A percentile compares a stretch with the other conserved stretches of the same genome.
phyloP scores from a whole-genome alignment of 2,888 invertebrate species.

The Eristalinus sepulchralis region DNA sequence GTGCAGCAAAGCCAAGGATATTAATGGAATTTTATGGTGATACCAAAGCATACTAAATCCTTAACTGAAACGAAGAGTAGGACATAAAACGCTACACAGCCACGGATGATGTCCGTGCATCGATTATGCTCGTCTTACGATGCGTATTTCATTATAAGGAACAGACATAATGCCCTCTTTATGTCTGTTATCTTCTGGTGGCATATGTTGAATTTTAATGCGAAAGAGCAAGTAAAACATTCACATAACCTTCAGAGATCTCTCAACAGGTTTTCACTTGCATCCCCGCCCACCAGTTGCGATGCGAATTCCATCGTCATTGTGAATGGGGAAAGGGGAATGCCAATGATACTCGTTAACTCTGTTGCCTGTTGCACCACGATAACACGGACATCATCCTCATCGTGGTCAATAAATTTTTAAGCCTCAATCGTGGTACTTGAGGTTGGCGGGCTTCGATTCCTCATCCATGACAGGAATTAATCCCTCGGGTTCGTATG shows the following conservation, averaged over 20 bases:
- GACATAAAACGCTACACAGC: slow-evolving; percentile 23
- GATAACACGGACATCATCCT: slow-evolving; percentile 18
- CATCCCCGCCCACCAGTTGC: background rate
- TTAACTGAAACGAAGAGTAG: slow-evolving; percentile 39
- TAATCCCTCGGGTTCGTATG: background rate
- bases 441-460: background rate
- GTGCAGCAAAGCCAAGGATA: slow-evolving; percentile 1
- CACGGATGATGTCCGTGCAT: slow-evolving; percentile 31
- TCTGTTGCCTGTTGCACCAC: slow-evolving; percentile 49
- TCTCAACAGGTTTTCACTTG: background rate
- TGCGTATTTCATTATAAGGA: background rate
- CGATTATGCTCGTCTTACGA: slow-evolving; percentile 30
- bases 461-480: background rate
- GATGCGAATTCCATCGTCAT: background rate
- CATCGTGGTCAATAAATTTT: background rate
- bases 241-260: background rate
- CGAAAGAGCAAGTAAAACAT: background rate
- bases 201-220: background rate
- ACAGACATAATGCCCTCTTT: background rate
- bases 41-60: slow-evolving; percentile 59
- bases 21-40: slow-evolving; percentile 63
- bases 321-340: background rate
- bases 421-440: too few relatives aligned
- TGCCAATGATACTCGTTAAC: background rate
- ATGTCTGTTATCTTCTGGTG: background rate